Base-by-base conservation (phyloP, 2,113 vertebrate genomes). In the Etheostoma cragini region DNA sequence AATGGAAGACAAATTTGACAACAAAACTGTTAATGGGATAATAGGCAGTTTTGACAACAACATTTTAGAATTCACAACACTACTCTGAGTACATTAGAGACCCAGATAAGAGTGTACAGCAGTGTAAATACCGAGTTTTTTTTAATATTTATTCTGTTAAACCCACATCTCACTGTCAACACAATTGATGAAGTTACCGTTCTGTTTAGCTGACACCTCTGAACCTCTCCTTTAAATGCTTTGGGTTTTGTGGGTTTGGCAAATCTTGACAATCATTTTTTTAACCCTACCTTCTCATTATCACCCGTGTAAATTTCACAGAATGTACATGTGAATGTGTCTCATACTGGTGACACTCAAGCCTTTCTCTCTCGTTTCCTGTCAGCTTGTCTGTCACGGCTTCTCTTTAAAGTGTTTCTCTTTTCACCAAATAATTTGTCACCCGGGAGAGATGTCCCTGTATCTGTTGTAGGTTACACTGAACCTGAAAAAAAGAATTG, bases 381-480 rank as follows among this genome's bases (percentile, higher is more conserved):
- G 42, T 74, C 69, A 76, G 56, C 8, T 8, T 15, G 2, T 83
- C 56, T 67, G 71, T 60, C 46, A 61, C 1, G 14, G 54, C 58
- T 14, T 80, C 35, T 38, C 14, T 68, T 76, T 83, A 49, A 81
- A 69, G 56, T 46, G 30, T 72, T 77, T 64, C 61, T 57, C 21
- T 42, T 63, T 56, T 57, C 58, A n/a, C 8, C 16, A 15, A 15
- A 65, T 65, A 46, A 33, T 49, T 49, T 73, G 64, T 69, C 65
- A 81, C 62, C 30, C 47, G 42, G 62, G 84, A 71, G 72, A 75
- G 56, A 69, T 47, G 53, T 67, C 65, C 26, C 64, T 45, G 38
- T 30, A 21, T 72, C 35, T 53, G 67, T 65, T 64, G 64, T 56
- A 58, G 72, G 84, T 83, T 79, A 74, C 54, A 16, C 57, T 47